Conservation (phyloP, 37 sponge, comb jelly and placozoan species). For the Bolinopsis microptera region DNA sequence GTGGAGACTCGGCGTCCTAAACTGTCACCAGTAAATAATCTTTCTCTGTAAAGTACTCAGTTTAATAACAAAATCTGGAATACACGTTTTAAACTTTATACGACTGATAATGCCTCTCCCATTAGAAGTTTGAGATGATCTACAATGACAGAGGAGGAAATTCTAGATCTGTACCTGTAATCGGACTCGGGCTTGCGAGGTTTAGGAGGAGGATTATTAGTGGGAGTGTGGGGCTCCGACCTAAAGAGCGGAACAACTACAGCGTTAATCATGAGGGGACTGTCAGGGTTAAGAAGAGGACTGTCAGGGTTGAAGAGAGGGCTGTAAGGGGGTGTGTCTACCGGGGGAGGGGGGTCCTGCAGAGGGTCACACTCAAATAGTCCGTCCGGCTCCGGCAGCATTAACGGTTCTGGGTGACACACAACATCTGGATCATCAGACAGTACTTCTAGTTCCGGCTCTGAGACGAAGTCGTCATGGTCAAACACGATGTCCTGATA, state of each 20-base stretch:
- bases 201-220: conserved; percentile 24
- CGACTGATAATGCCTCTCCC: too few species aligned
- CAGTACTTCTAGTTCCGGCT: background rate
- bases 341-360: conserved; percentile 5
- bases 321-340: background rate
- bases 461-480: background rate
- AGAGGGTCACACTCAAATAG: background rate
- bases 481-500: background rate
- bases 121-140: too few species aligned
- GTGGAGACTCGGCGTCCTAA: background rate
- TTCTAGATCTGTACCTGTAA: too few species aligned
- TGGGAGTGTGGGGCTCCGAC: conserved; percentile 1
- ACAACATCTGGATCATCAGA: background rate
- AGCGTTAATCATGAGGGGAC: background rate
- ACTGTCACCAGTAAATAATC: background rate
- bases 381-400: background rate
- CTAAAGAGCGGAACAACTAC: background rate
- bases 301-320: background rate
- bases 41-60: background rate
- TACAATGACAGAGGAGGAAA: too few species aligned
- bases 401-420: background rate
- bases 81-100: too few species aligned
- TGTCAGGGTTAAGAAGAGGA: background rate
- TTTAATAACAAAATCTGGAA: too few species aligned
- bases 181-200: conserved; percentile 22